Base-by-base conservation (phyloP, 2,113 vertebrate species). In the Equus quagga region DNA sequence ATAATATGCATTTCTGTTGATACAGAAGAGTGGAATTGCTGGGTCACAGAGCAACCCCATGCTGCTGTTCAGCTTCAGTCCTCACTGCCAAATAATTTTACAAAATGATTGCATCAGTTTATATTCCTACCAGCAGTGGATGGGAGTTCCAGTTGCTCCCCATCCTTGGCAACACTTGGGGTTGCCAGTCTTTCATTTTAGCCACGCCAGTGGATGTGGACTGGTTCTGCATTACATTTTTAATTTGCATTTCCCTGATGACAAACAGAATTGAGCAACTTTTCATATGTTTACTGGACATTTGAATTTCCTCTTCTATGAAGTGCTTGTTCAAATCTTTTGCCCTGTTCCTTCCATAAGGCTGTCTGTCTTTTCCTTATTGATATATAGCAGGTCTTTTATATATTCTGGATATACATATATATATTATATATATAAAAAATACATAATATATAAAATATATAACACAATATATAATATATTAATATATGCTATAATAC, bases 261-360 rank as follows among this genome's bases (percentile, higher is more conserved):
- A 83, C n/a, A 24, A 7, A 36, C 46, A 26, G 12, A 69, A 7
- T 49, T 36, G 78, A 89, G 26, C 51, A 89, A 81, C 36, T 76
- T 49, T 76, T 87, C 11, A 60, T 49, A 56, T 44, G 4, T 76
- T 80, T 58, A 82, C 6, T 33, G 36, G 8, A 58, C 31, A 67
- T 75, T 6, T 92, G 84, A 81, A 88, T 88, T 75, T 89, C 60
- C 36, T 86, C 58, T n/a, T 86, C 81, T 73, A 13, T 82, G 44
- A 91, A 60, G 7, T 73, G 26, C 13, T 44, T 80, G 4, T 94
- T 96, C 44, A 72, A 62, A 11, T 72, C 54, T 82, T 41, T 41
- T 41, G 3, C 36, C 36, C 36, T 41, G 36, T 41, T 41, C 36
- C 36, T 41, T 41, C 36, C 36, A 41, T 41, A 41, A 41, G 36